These are phyloP conservation scores for Rhagonycha fulva DNA, from an alignment of 2,888 invertebrate genomes.

Conservation along the genomic window DNA sequence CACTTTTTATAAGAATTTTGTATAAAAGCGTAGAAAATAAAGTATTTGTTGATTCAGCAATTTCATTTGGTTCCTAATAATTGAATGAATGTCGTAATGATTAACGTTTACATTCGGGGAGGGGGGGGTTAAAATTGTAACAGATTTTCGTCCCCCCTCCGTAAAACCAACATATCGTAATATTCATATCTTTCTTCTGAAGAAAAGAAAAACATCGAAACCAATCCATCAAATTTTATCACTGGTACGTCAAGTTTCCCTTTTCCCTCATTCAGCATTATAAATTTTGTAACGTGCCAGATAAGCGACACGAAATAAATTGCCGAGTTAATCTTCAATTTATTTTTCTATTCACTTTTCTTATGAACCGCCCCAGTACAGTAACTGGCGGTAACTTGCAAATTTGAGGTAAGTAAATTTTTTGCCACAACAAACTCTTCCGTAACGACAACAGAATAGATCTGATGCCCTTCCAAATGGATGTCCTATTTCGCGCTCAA, in stretches of 20 bases:
- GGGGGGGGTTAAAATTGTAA: too few species aligned
- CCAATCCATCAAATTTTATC: neutral
- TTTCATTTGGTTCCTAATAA: neutral
- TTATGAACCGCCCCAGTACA: neutral
- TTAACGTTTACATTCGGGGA: too few species aligned
- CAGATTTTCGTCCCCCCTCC: too few species aligned
- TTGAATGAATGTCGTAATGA: neutral
- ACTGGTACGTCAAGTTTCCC: neutral
- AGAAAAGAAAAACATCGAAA: neutral
- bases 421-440: neutral
- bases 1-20: neutral
- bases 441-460: neutral
- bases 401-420: neutral
- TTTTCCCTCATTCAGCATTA: neutral
- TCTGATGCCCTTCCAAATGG: neutral
- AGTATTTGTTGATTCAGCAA: neutral
- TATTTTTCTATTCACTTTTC: neutral
- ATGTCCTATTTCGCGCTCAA: constrained; percentile 6
- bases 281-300: neutral
- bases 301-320: neutral
- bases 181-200: neutral
- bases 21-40: neutral
- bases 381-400: neutral
- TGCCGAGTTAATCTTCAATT: neutral
- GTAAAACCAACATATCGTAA: neutral